phyloP scores from a whole-genome alignment of 2,797 vertebrate genomes.

The Haliaeetus vocifer region DNA sequence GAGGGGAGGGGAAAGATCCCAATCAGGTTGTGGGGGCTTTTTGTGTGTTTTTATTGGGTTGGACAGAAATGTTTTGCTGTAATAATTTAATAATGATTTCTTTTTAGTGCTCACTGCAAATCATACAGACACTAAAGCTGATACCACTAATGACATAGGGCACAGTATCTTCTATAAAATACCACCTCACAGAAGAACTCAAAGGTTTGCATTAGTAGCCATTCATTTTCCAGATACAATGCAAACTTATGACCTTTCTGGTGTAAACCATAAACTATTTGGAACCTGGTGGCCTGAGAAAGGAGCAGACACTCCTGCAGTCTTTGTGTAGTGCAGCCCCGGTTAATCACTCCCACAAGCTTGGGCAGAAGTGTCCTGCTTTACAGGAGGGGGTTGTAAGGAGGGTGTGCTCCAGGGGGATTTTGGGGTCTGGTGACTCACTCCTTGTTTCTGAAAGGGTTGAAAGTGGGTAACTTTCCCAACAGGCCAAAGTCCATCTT shows the following conservation, averaged over 20 bases:
- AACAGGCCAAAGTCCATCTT: background rate
- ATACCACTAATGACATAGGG: background rate
- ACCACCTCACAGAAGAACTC: background rate
- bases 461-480: background rate
- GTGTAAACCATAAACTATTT: background rate
- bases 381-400: background rate
- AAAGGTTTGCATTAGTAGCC: background rate
- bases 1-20: background rate
- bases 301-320: background rate
- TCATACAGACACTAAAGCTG: background rate
- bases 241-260: background rate
- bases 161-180: background rate
- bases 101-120: background rate
- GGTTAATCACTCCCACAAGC: background rate
- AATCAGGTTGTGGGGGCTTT: background rate
- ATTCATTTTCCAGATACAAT: background rate
- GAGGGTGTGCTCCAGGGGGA: background rate
- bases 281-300: background rate
- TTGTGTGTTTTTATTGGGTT: background rate
- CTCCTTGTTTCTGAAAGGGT: background rate
- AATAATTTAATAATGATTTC: background rate
- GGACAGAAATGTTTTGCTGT: background rate
- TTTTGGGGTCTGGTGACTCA: background rate
- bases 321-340: background rate
- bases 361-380: background rate